Evolutionary conservation across 2,113 vertebrate species (phyloP).

Genomic region (Menura novaehollandiae): DNA sequence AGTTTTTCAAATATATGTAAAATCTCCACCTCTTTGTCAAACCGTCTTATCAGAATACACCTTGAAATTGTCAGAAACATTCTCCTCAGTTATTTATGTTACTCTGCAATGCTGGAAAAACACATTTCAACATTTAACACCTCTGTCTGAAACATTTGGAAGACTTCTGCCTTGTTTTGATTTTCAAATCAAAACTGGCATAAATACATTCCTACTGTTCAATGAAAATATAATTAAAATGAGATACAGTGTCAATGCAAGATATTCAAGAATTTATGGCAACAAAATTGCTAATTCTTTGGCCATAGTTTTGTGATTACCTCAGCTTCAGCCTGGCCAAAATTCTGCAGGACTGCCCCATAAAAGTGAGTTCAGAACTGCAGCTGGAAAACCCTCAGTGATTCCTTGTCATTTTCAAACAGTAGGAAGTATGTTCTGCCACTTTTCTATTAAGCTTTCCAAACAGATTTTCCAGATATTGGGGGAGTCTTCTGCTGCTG

Average conservation of each 20-base stretch:
- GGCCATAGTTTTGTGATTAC: not conserved
- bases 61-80: not conserved
- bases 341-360: not conserved
- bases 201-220: not conserved
- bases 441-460: not conserved
- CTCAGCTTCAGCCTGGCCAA: not conserved
- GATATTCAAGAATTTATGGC: not conserved
- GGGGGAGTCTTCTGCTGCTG: not conserved
- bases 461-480: not conserved
- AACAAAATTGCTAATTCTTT: not conserved
- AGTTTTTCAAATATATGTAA: not conserved
- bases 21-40: not conserved
- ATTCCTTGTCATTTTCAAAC: not conserved
- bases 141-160: not conserved
- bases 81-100: not conserved
- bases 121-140: not conserved
- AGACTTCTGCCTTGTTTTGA: not conserved
- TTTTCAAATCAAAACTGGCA: not conserved
- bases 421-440: not conserved
- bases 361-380: not conserved
- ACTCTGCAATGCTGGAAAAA: not conserved
- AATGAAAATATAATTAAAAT: not conserved
- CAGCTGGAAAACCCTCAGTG: not conserved
- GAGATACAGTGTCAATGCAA: not conserved
- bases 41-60: not conserved